Percentiles rank a stretch among this genome's conserved stretches.
These are phyloP conservation scores for Athalia circularis DNA, from an alignment of 2,888 invertebrate genomes.

Conservation along the genomic window DNA sequence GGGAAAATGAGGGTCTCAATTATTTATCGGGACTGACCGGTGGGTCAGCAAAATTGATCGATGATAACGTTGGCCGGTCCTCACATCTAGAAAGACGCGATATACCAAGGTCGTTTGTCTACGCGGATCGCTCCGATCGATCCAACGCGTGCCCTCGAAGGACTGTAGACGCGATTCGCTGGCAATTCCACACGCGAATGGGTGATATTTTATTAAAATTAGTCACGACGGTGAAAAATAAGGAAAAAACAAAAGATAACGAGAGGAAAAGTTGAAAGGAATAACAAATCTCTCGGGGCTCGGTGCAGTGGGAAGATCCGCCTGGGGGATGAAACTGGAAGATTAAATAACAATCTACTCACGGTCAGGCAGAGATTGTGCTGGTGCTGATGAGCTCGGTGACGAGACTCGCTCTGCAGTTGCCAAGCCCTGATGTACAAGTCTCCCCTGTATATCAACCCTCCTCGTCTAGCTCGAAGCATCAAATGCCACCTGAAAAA, in stretches of 20 bases:
- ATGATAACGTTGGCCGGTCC: conserved; percentile 11
- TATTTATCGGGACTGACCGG: conserved; percentile 24
- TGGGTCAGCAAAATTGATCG: conserved; percentile 9
- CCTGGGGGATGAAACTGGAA: neutral
- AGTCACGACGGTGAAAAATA: neutral
- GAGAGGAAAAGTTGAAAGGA: too few relatives aligned
- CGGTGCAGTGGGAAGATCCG: too few relatives aligned
- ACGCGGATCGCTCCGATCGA: conserved; percentile 5
- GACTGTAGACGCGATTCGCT: neutral
- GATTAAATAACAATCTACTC: conserved; percentile 49
- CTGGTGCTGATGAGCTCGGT: conserved; percentile 67
- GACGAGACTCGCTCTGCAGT: conserved; percentile 75
- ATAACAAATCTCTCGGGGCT: too few relatives aligned
- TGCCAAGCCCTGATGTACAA: conserved; percentile 77
- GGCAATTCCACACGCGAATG: conserved; percentile 3
- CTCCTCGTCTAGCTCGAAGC: conserved; percentile 73
- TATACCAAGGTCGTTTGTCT: neutral
- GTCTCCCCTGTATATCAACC: conserved; percentile 74
- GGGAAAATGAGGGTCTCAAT: neutral
- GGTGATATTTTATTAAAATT: conserved; percentile 36
- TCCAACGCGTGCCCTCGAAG: neutral
- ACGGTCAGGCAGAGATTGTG: conserved; percentile 69
- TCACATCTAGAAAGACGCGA: conserved; percentile 21
- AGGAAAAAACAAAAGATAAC: neutral
- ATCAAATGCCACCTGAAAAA: conserved; percentile 76